phyloP scores from a whole-genome alignment of 2,888 invertebrate species.

The Mechanitis messenoides region DNA sequence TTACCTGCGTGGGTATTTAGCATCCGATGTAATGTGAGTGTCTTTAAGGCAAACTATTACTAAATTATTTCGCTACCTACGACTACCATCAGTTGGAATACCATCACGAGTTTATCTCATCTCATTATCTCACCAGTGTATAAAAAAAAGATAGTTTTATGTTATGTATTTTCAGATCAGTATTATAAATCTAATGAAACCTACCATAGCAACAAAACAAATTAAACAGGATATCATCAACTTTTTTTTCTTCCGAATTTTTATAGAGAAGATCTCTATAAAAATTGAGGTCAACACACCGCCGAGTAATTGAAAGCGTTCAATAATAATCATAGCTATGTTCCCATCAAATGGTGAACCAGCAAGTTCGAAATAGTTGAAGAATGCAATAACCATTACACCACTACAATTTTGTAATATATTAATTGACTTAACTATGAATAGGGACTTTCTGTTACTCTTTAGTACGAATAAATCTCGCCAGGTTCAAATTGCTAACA shows the following conservation, averaged over 20 bases:
- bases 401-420: constrained; percentile 31
- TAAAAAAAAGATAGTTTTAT: no score
- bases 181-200: neutral
- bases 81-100: no score
- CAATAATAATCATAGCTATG: constrained; percentile 24
- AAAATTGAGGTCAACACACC: constrained; percentile 17
- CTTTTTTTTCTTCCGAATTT: constrained; percentile 21
- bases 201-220: constrained; percentile 25
- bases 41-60: no score
- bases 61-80: no score
- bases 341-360: constrained; percentile 22
- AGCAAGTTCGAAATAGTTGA: constrained; percentile 24
- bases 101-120: no score
- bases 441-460: constrained; percentile 43
- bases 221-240: constrained; percentile 19
- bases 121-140: no score
- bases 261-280: no score
- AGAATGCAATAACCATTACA: constrained; percentile 20
- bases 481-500: constrained; percentile 32
- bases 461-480: constrained; percentile 39
- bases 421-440: constrained; percentile 38
- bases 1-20: no score
- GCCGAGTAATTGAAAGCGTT: constrained; percentile 21
- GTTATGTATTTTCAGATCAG: no score
- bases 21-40: no score